A percentile compares a stretch with the other conserved stretches of the same genome.
Conservation (phyloP, 2,888 invertebrate genomes). For the Epinotia demarniana region DNA sequence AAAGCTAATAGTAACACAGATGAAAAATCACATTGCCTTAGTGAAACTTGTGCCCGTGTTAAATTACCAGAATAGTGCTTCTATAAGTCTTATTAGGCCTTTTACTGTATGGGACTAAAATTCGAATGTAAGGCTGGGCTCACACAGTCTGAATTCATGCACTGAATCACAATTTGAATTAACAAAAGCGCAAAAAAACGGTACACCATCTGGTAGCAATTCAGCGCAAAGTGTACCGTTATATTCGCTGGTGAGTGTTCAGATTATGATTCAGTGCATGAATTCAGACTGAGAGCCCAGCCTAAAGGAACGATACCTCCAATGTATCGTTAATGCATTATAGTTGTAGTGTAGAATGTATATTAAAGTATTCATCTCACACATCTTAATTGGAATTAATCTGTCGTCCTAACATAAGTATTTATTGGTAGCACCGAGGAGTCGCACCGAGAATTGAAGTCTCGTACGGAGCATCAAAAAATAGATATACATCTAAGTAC, state of each 20-base stretch:
- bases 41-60: background rate
- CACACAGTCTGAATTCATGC: no score
- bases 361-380: background rate
- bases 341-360: background rate
- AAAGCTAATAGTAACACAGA: background rate
- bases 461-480: background rate
- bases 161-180: no score
- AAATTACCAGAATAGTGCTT: background rate
- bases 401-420: slow-evolving; percentile 2
- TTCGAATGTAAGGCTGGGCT: background rate
- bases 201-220: no score
- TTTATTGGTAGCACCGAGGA: background rate
- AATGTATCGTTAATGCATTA: background rate
- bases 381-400: background rate
- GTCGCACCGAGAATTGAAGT: background rate
- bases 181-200: no score
- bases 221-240: no score
- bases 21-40: slow-evolving; percentile 10
- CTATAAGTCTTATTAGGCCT: background rate
- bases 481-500: background rate
- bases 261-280: no score
- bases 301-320: background rate
- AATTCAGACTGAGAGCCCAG: no score
- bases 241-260: no score
- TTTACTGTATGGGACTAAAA: slow-evolving; percentile 7